phyloP scores from a whole-genome alignment of 1,140 invertebrate species.

The Camponotus vicinus region DNA sequence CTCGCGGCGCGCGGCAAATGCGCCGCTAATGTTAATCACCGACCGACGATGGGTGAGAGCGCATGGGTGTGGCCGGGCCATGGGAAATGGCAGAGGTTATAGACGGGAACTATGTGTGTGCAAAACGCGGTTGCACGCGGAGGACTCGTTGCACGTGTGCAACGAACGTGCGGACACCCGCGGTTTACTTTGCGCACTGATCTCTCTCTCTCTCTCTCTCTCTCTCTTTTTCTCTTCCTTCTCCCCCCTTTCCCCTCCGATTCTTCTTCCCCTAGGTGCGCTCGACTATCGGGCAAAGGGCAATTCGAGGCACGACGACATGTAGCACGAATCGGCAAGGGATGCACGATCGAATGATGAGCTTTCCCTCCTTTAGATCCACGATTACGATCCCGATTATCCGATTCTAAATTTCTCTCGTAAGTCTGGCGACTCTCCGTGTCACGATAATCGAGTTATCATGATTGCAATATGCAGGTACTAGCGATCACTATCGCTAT shows the following conservation, averaged over 20 bases:
- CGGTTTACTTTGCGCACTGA: slow-evolving; percentile 51
- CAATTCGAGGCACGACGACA: slow-evolving; percentile 40
- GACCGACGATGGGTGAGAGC: slow-evolving; percentile 36
- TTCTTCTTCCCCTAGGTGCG: neutral
- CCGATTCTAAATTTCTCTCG: neutral
- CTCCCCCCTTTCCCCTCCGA: neutral
- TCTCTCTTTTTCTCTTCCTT: neutral
- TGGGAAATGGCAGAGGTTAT: slow-evolving; percentile 80
- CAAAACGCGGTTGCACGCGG: slow-evolving; percentile 46
- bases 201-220: neutral
- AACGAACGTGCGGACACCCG: slow-evolving; percentile 42
- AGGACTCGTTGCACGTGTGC: slow-evolving; percentile 35
- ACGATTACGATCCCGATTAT: neutral
- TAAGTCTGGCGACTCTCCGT: neutral
- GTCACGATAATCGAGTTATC: slow-evolving; percentile 20
- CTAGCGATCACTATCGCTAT: neutral
- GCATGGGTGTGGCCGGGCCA: slow-evolving; percentile 77
- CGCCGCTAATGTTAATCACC: slow-evolving; percentile 67
- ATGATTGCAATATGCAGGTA: neutral
- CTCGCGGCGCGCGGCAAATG: slow-evolving; percentile 24
- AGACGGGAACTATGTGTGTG: slow-evolving; percentile 52
- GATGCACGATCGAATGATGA: slow-evolving; percentile 23
- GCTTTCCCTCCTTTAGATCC: slow-evolving; percentile 49
- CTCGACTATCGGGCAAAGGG: slow-evolving; percentile 63
- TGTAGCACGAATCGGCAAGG: neutral